These are phyloP conservation scores for Herminia tarsipennalis DNA, from an alignment of 2,888 invertebrate genomes.

Conservation along the genomic window DNA sequence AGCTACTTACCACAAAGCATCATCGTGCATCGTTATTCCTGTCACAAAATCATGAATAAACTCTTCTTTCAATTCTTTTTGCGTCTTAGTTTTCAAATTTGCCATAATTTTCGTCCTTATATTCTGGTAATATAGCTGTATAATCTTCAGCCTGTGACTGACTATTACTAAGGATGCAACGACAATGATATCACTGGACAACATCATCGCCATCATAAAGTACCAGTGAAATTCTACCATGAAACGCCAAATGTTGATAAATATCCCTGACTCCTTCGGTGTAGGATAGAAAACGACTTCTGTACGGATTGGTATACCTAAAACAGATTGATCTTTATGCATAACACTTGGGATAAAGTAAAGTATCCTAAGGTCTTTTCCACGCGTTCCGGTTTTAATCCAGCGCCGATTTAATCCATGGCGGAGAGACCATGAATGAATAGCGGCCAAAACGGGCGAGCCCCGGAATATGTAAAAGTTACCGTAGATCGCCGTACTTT, in stretches of 20 bases:
- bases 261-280: constrained; percentile 40
- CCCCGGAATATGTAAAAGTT: too few relatives aligned
- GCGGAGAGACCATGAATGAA: too few relatives aligned
- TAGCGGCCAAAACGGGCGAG: too few relatives aligned
- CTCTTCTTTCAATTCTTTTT: constrained; percentile 36
- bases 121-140: constrained; percentile 53
- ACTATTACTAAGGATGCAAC: constrained; percentile 47
- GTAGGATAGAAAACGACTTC: constrained; percentile 59
- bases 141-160: constrained; percentile 56
- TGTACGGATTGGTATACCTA: constrained; percentile 59
- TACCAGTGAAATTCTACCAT: constrained; percentile 63
- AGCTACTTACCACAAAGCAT: constrained; percentile 59
- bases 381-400: too few relatives aligned
- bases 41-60: constrained; percentile 52
- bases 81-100: constrained; percentile 30
- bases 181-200: constrained; percentile 52
- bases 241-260: constrained; percentile 51
- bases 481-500: too few relatives aligned
- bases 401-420: too few relatives aligned
- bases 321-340: not conserved
- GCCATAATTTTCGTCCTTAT: constrained; percentile 42
- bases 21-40: constrained; percentile 63
- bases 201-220: constrained; percentile 57
- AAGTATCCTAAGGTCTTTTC: too few relatives aligned
- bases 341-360: too few relatives aligned